These are phyloP conservation scores for Drosophila sordidapex DNA, from an alignment of 2,888 invertebrate species.

Conservation along the genomic window DNA sequence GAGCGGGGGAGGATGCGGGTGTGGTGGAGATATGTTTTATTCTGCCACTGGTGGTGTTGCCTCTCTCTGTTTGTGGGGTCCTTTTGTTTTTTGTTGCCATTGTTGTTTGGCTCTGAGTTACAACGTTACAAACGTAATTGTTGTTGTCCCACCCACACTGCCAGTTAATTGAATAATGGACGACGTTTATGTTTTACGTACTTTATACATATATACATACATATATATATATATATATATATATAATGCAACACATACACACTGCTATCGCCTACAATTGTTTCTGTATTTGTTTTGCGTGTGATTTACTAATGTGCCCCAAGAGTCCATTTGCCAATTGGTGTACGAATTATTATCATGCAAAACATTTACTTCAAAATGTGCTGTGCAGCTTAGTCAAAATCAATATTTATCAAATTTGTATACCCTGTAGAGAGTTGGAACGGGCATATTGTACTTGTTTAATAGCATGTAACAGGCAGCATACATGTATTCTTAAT, in stretches of 20 bases:
- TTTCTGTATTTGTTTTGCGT: conserved; percentile 24
- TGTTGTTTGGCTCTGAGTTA: conserved; percentile 36
- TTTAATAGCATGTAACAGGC: neutral
- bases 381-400: neutral
- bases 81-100: conserved; percentile 47
- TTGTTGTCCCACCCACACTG: conserved; percentile 60
- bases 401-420: neutral
- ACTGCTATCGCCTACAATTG: neutral
- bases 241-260: neutral
- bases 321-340: conserved; percentile 46
- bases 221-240: conserved; percentile 11
- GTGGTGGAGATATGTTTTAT: conserved; percentile 1
- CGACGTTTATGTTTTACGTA: conserved; percentile 71
- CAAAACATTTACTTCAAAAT: conserved; percentile 1
- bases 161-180: conserved; percentile 75
- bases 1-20: neutral
- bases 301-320: conserved; percentile 55
- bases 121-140: conserved; percentile 71
- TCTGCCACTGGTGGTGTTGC: neutral
- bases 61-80: neutral
- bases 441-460: neutral
- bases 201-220: conserved; percentile 6
- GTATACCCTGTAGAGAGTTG: neutral
- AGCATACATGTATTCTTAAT: neutral
- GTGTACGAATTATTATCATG: conserved; percentile 4